Evolutionary conservation across 1,140 invertebrate species (phyloP).

Genomic region (Drosophila punjabiensis): DNA sequence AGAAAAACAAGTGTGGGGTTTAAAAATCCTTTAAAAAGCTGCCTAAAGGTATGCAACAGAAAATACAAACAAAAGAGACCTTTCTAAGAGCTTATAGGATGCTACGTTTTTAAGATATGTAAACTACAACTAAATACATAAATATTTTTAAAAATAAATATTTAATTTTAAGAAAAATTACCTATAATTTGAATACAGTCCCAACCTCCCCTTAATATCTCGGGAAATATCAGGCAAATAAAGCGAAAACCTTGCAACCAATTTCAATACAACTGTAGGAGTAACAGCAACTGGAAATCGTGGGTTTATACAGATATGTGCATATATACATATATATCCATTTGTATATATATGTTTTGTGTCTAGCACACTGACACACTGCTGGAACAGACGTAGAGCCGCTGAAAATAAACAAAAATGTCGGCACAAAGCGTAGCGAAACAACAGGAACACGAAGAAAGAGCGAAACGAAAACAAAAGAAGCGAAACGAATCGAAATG

Average conservation of each 20-base stretch:
- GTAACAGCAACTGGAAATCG: conserved; percentile 18
- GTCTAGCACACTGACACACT: conserved; percentile 63
- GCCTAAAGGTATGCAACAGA: no score
- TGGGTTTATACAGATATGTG: conserved; percentile 6
- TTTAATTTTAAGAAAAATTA: background rate
- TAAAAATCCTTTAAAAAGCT: no score
- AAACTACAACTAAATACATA: background rate
- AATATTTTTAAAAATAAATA: background rate
- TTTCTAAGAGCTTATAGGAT: no score
- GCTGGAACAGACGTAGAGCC: conserved; percentile 43
- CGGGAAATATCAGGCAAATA: conserved; percentile 19
- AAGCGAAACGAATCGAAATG: conserved; percentile 23
- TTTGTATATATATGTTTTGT: conserved; percentile 34
- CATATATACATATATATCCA: background rate
- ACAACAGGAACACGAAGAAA: conserved; percentile 18
- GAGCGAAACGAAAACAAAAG: conserved; percentile 21
- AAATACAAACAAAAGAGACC: no score
- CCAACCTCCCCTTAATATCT: conserved; percentile 8
- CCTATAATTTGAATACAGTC: no score
- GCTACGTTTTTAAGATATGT: background rate
- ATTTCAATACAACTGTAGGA: conserved; percentile 35
- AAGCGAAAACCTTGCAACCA: conserved; percentile 14
- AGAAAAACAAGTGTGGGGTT: no score
- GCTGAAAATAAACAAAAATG: conserved; percentile 49
- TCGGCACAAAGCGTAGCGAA: conserved; percentile 52